Conservation (phyloP, 1,140 invertebrate genomes). For the Pogonomyrmex californicus region DNA sequence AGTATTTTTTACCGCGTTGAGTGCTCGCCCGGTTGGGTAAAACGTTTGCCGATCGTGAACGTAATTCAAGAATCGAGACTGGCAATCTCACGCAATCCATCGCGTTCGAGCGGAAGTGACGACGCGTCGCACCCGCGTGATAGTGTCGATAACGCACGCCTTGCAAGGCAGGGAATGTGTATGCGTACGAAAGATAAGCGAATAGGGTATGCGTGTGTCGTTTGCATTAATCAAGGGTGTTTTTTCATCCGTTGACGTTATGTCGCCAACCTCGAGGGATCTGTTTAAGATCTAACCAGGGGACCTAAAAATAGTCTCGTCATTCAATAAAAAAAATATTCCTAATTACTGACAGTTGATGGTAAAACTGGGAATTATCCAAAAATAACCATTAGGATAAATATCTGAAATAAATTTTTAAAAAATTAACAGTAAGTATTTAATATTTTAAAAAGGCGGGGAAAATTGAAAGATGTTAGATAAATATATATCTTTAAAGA, state of each 20-base stretch:
- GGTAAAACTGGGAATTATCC: not conserved
- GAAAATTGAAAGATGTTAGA: not conserved
- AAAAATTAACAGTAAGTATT: not conserved
- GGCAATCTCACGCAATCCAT: conserved; percentile 68
- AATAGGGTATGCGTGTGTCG: conserved; percentile 72
- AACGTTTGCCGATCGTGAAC: conserved; percentile 37
- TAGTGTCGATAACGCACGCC: conserved; percentile 67
- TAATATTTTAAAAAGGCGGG: not conserved
- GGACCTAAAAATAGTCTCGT: conserved; percentile 7
- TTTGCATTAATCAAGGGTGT: conserved; percentile 75
- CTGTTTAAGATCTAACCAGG: conserved; percentile 24
- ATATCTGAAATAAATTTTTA: not conserved
- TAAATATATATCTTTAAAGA: not conserved
- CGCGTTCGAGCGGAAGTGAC: conserved; percentile 40
- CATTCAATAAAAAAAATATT: conserved; percentile 6
- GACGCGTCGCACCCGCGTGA: conserved; percentile 64
- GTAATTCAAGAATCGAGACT: conserved; percentile 52
- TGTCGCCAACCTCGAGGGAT: conserved; percentile 67
- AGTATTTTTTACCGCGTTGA: conserved; percentile 26
- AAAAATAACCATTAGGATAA: not conserved
- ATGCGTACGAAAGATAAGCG: conserved; percentile 74
- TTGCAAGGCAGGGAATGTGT: conserved; percentile 53
- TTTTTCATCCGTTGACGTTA: conserved; percentile 54
- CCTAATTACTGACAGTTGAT: not conserved
- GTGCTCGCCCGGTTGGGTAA: conserved; percentile 38